Evolutionary conservation across 2,888 invertebrate genomes (phyloP).

Genomic region (Dorcus parallelipipedus): DNA sequence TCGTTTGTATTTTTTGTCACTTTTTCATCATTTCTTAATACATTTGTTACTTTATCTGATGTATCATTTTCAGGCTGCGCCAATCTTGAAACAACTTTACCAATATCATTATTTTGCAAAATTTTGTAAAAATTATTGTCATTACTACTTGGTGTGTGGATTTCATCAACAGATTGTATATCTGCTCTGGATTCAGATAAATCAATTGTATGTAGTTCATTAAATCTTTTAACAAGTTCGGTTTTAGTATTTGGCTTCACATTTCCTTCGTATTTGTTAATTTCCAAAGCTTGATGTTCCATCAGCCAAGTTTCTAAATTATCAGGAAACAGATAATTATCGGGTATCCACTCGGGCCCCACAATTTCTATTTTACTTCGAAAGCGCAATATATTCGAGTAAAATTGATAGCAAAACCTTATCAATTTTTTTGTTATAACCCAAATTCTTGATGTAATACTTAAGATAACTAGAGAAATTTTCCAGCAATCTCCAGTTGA

Average conservation of each 20-base stretch:
- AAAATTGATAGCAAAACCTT: constrained; percentile 46
- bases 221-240: not conserved
- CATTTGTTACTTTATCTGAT: not conserved
- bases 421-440: constrained; percentile 42
- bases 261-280: constrained; percentile 10
- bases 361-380: constrained; percentile 36
- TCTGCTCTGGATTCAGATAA: constrained; percentile 5
- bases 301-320: constrained; percentile 49
- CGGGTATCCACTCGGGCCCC: constrained; percentile 46
- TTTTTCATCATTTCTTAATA: not conserved
- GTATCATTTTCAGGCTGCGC: no score
- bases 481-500: constrained; percentile 50
- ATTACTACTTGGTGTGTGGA: constrained; percentile 3
- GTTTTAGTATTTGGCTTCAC: not conserved
- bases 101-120: constrained; percentile 17
- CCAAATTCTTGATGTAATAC: constrained; percentile 50
- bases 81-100: constrained; percentile 9
- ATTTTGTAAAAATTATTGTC: not conserved
- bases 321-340: constrained; percentile 42
- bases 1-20: constrained; percentile 7
- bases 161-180: constrained; percentile 5
- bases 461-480: constrained; percentile 43
- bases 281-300: constrained; percentile 43
- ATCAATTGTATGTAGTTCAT: constrained; percentile 8
- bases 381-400: constrained; percentile 42